phyloP scores from a whole-genome alignment of 2,113 vertebrate species.

The Gobio gobio region DNA sequence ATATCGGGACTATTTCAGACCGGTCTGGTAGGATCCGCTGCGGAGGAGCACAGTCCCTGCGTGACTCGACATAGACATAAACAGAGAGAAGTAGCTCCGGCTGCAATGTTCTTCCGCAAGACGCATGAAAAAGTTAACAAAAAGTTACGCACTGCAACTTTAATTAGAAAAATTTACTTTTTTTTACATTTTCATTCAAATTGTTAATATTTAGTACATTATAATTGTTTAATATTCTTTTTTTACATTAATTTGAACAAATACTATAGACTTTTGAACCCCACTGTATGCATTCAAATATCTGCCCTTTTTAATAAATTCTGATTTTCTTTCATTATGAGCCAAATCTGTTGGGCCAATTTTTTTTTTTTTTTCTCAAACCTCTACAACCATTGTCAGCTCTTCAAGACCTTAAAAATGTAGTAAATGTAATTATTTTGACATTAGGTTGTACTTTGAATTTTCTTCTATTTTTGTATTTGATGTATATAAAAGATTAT shows the following conservation, averaged over 20 bases:
- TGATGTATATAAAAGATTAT: conserved; percentile 55
- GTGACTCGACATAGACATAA: too few relatives aligned
- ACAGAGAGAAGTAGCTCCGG: too few relatives aligned
- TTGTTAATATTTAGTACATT: background rate
- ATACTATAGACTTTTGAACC: background rate
- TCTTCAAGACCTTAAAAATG: background rate
- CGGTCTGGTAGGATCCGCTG: too few relatives aligned
- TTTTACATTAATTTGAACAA: background rate
- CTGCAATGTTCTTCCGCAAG: too few relatives aligned
- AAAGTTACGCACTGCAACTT: too few relatives aligned
- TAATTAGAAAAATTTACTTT: background rate
- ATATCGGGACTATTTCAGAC: too few relatives aligned
- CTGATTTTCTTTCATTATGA: background rate
- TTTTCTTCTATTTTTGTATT: conserved; percentile 51
- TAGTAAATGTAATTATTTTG: conserved; percentile 38
- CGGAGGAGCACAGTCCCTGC: too few relatives aligned
- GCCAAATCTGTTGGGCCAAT: background rate
- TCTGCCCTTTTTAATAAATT: background rate
- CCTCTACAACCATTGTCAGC: background rate
- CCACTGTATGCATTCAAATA: background rate
- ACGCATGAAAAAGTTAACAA: too few relatives aligned
- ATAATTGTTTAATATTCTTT: background rate
- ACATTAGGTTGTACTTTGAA: conserved; percentile 33
- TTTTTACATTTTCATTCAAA: background rate
- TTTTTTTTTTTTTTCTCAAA: background rate